Evolutionary conservation across 2,888 invertebrate genomes (phyloP), one percentile per base, ranked within the genome.

Genomic region (Dryobotodes eremita): DNA sequence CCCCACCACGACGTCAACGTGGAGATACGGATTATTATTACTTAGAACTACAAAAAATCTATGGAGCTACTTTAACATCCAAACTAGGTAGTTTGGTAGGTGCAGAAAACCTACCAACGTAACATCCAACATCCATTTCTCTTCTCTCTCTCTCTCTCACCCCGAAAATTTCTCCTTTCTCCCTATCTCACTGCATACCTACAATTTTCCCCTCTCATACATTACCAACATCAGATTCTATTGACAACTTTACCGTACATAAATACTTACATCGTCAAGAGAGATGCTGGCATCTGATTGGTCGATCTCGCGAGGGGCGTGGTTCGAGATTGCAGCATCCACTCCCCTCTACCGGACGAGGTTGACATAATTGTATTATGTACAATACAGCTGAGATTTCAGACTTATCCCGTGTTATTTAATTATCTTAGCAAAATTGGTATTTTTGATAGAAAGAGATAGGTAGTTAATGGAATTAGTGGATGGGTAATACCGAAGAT

Each of bases 301-400:
- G 95, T 68, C 66, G 89, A 92, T 92, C 92, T 91, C 86, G 70
- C 92, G 90, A 92, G 92, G 92, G 92, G 85, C 87, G 89, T 81
- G 89, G 65, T 89, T 26, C 62, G 71, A 64, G 68, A 84, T 86
- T 90, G 79, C 95, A 95, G 95, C 95, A 94, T 95, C 95, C 95
- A 94, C 93, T 95, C 91, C 89, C 85, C 88, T 76, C 84, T 62
- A 71, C 62, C 31, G n/a, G 15, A 2, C 42, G 86, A 57, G 48
- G 57, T 72, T 72, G 83, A 84, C 86, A 85, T 80, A 84, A 48
- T 61, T 83, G 75, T 13, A 64, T 69, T 55, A 55, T 62, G 46
- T 71, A 36, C 62, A 26, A 1, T 17, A 11, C 15, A n/a, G 71
- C 48, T 26, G 48, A 75, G 84, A 86, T 82, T 79, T 69, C 48